Conservation (phyloP, 2,113 vertebrate genomes). For the Pionites leucogaster region DNA sequence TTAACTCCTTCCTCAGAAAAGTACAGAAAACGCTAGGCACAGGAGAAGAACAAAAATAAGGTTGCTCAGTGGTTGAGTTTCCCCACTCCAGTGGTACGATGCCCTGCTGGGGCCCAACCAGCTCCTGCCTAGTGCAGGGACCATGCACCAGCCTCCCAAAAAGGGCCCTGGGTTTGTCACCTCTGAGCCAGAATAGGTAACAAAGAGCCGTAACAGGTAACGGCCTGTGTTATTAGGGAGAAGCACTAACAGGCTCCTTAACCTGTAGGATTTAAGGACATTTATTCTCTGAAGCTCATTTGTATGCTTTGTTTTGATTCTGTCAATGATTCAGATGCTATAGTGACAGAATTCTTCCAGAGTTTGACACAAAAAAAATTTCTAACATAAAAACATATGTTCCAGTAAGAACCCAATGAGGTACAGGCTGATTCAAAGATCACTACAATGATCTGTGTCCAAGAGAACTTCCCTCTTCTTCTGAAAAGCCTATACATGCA, state of each 20-base stretch:
- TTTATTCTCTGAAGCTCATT: background rate
- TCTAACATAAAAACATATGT: background rate
- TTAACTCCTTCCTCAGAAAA: background rate
- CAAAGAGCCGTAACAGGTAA: background rate
- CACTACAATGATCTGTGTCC: background rate
- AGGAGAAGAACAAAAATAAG: background rate
- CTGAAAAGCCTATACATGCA: background rate
- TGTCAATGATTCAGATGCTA: background rate
- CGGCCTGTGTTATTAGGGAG: background rate
- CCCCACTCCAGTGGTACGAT: rapidly evolving
- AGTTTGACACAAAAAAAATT: background rate
- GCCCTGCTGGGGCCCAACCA: background rate
- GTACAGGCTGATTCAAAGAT: background rate
- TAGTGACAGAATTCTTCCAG: background rate
- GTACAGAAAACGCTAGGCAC: background rate
- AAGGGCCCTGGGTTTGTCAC: background rate
- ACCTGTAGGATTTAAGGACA: background rate
- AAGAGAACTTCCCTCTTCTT: background rate
- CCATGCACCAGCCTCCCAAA: background rate
- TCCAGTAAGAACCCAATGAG: background rate
- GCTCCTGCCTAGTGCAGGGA: background rate
- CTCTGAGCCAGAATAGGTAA: background rate
- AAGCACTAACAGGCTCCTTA: background rate
- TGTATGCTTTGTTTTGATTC: background rate
- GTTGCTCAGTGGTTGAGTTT: background rate